Conservation (phyloP, 2,797 vertebrate species). For the Propithecus deckenii region DNA sequence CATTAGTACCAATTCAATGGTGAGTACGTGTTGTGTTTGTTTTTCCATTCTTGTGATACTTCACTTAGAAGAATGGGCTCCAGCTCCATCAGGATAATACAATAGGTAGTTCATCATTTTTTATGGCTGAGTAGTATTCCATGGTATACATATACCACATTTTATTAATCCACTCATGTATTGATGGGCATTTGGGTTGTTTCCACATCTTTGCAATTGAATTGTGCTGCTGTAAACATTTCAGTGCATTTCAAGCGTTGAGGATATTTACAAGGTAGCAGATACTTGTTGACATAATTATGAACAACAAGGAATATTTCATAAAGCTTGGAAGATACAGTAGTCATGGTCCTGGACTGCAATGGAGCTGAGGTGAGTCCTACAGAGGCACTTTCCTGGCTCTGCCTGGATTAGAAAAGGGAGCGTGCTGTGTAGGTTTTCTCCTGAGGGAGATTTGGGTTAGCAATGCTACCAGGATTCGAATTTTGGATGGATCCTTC, state of each 20-base stretch:
- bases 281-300: background rate
- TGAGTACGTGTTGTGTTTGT: no score
- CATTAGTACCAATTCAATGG: no score
- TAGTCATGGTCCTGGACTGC: background rate
- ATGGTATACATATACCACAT: no score
- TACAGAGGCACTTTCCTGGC: background rate
- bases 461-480: background rate
- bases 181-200: no score
- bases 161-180: no score
- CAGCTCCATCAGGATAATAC: no score
- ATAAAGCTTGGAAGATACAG: background rate
- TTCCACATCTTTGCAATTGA: no score
- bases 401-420: background rate
- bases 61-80: no score
- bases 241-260: background rate
- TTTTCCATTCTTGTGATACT: no score
- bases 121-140: no score
- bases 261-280: background rate
- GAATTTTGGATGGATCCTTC: background rate
- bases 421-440: accelerated
- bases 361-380: background rate
- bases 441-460: background rate
- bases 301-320: background rate
- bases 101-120: no score
- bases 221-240: no score